A percentile compares a stretch with the other conserved stretches of the same genome.
phyloP scores from a whole-genome alignment of 1,140 invertebrate genomes.

The Drosophila arizonae region DNA sequence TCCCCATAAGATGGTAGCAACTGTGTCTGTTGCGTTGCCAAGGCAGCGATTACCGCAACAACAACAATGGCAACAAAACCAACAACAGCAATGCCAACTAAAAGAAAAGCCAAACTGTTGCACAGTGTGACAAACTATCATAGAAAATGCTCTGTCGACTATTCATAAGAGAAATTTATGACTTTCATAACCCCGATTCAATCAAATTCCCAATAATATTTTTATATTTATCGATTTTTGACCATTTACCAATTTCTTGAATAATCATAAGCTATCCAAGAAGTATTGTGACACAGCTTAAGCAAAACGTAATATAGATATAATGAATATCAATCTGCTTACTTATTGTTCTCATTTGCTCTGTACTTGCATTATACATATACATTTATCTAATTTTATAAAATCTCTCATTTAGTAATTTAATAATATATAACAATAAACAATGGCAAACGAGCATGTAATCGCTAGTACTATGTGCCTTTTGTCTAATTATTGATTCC shows the following conservation, averaged over 20 bases:
- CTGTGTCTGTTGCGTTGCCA: conserved; percentile 38
- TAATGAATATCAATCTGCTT: no score
- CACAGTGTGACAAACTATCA: conserved; percentile 36
- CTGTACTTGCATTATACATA: no score
- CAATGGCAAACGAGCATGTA: no score
- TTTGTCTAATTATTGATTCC: no score
- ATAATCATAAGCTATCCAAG: conserved; percentile 3
- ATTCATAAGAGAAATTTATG: conserved; percentile 32
- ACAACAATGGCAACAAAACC: conserved; percentile 14
- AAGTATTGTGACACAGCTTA: not conserved
- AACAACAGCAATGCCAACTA: conserved; percentile 7
- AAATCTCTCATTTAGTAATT: no score
- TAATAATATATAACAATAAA: no score
- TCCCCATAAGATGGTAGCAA: conserved; percentile 61
- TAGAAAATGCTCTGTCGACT: conserved; percentile 37
- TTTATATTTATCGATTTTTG: not conserved
- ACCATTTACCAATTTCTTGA: no score
- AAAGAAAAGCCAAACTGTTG: conserved; percentile 48
- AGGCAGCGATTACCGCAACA: conserved; percentile 44
- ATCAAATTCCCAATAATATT: conserved; percentile 11
- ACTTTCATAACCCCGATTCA: conserved; percentile 13
- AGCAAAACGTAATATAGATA: no score
- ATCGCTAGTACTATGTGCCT: no score
- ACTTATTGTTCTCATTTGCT: no score
- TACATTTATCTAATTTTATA: no score